A percentile compares a stretch with the other conserved stretches of the same genome.
phyloP scores from a whole-genome alignment of 2,797 vertebrate species.

The Cheirogaleus major region DNA sequence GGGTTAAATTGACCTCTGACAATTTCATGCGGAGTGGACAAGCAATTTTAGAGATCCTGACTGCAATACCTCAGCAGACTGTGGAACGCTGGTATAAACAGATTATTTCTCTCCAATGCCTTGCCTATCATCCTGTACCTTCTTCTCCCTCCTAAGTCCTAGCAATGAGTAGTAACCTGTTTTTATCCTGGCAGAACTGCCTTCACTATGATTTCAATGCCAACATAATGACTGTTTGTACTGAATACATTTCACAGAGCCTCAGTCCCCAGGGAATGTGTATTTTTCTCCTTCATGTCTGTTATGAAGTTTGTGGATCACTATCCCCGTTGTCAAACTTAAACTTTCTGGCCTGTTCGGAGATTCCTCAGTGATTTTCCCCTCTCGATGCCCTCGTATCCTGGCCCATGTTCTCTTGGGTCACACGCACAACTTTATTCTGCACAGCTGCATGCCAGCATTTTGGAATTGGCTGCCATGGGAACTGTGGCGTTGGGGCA shows the following conservation, averaged over 20 bases:
- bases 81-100: neutral
- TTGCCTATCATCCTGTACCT: neutral
- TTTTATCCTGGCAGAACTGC: neutral
- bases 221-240: neutral
- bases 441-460: neutral
- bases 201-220: neutral
- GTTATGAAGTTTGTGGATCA: neutral
- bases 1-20: neutral
- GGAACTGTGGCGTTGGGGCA: rapidly evolving
- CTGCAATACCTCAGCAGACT: neutral
- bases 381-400: neutral
- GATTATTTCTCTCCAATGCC: neutral
- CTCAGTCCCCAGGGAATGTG: neutral
- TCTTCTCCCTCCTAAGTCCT: neutral
- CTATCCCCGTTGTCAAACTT: neutral
- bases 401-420: neutral
- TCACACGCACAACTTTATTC: neutral
- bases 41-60: neutral
- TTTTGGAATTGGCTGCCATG: neutral
- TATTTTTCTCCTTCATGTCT: neutral
- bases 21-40: neutral
- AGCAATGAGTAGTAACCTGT: neutral
- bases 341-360: neutral
- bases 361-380: neutral
- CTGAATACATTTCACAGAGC: neutral